Conservation (phyloP, 2,113 vertebrate genomes). For the Misgurnus mizolepis region DNA sequence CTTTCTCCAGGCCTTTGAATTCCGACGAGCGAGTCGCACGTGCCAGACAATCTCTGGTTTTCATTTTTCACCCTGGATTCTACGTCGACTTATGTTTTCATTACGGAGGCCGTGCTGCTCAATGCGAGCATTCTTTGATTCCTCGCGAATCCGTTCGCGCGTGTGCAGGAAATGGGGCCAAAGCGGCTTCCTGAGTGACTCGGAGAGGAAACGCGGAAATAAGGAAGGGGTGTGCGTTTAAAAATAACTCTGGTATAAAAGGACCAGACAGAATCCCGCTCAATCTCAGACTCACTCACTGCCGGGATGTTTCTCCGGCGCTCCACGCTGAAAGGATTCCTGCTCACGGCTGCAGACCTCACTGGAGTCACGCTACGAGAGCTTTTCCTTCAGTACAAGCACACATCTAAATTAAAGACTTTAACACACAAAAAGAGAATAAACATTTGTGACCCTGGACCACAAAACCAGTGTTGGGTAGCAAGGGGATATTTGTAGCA, state of each 20-base stretch:
- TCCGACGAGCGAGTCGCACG: constrained; percentile 63
- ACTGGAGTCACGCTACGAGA: not conserved
- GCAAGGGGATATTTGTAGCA: no score
- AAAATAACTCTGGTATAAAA: constrained; percentile 98
- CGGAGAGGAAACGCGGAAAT: constrained; percentile 87
- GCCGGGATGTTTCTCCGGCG: constrained; percentile 45
- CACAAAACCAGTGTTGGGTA: no score
- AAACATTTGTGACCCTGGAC: no score
- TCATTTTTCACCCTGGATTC: constrained; percentile 56
- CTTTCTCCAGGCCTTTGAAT: constrained; percentile 72
- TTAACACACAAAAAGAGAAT: no score
- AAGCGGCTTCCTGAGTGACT: constrained; percentile 90
- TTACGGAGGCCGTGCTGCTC: constrained; percentile 64
- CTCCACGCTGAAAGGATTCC: not conserved
- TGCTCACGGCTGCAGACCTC: constrained; percentile 42
- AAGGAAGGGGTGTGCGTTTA: constrained; percentile 87
- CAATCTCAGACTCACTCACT: constrained; percentile 70
- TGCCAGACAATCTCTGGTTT: constrained; percentile 73
- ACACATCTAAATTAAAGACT: not conserved
- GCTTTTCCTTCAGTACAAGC: not conserved
- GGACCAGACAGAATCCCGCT: constrained; percentile 77
- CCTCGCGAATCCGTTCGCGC: constrained; percentile 81
- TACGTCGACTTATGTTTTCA: constrained; percentile 56
- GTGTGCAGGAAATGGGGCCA: constrained; percentile 89
- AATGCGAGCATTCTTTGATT: constrained; percentile 89